Base-by-base conservation (phyloP, 2,888 invertebrate species). In the Horisme vitalbata region DNA sequence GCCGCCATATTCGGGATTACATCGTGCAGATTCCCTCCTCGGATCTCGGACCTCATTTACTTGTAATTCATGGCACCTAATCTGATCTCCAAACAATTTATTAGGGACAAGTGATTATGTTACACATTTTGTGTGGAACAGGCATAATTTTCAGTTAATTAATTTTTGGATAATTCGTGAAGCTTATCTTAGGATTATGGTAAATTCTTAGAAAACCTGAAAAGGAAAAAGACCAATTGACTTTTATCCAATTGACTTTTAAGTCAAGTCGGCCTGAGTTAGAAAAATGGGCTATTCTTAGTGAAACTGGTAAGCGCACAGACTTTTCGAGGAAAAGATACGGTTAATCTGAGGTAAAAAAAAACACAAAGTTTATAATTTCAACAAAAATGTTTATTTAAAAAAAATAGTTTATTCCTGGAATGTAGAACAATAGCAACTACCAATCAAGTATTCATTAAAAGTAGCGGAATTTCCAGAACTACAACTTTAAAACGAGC, bases 41-140 rank as follows among this genome's bases (percentile, higher is more conserved):
- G 55, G 59, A 33, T 55, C 59, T 60, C 57, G 60, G 57, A 63
- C 62, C 63, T 62, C 64, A 57, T 65, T 64, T 50, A 57, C 59
- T 54, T 45, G 57, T 61, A 64, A 63, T 61, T 62, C 62, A 61
- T 61, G 55, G 52, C 43, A 41, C 52, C 49, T 57, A 52, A 64
- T 65, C 63, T 47, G 58, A 61, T 64, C 58, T 41, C 34, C 38
- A 39, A 49, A 51, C 55, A 54, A 65, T 63, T 62, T 62, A 67
- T 62, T 55, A 49, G 39, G 55, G 57, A 49, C 59, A 34, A 39
- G 47, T 53, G 54, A 52, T 52, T 52, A 56, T 39, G 43, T 28
- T 27, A 11, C 45, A 12, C 28, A 27, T 24, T 45, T 27, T 27
- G 33, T 20, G 28, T 18, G 28, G 34, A 38, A 36, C 15, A 28